phyloP scores from a whole-genome alignment of 2,888 invertebrate genomes.

The Drosophila dives region DNA sequence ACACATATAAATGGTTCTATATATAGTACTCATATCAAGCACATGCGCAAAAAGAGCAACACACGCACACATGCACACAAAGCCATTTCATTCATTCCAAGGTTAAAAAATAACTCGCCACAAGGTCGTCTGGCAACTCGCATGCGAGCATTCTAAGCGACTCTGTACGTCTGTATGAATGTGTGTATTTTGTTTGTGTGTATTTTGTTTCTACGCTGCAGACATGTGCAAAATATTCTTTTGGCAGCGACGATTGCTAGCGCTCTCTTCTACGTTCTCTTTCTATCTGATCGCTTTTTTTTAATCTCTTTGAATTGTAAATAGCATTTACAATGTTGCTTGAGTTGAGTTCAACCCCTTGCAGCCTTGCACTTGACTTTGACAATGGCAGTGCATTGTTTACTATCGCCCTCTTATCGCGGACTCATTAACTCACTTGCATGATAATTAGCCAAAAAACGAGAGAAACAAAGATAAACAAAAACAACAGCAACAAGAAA shows the following conservation, averaged over 20 bases:
- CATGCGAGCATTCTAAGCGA: slow-evolving; percentile 49
- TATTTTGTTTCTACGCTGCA: slow-evolving; percentile 56
- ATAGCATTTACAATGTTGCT: slow-evolving; percentile 22
- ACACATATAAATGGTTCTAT: slow-evolving; percentile 26
- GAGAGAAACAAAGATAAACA: background rate
- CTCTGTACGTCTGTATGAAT: slow-evolving; percentile 17
- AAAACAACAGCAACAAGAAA: slow-evolving; percentile 2
- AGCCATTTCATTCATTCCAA: slow-evolving; percentile 79
- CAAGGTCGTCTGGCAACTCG: slow-evolving; percentile 83
- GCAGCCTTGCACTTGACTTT: slow-evolving; percentile 75
- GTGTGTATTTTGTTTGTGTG: slow-evolving; percentile 13
- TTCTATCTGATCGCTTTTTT: slow-evolving; percentile 15
- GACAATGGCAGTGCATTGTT: slow-evolving; percentile 52
- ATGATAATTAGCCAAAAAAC: slow-evolving; percentile 41
- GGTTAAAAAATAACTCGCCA: slow-evolving; percentile 85
- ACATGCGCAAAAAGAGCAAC: slow-evolving; percentile 35
- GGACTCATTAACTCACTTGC: slow-evolving; percentile 42
- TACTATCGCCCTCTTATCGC: slow-evolving; percentile 53
- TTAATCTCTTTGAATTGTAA: slow-evolving; percentile 24
- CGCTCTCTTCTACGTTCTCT: slow-evolving; percentile 10
- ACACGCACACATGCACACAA: slow-evolving; percentile 14
- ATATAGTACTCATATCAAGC: slow-evolving; percentile 47
- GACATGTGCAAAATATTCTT: slow-evolving; percentile 64
- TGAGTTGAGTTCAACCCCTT: slow-evolving; percentile 3
- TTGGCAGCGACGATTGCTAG: slow-evolving; percentile 29